Evolutionary conservation across 2,113 vertebrate species (phyloP).

Genomic region (Pampusana beccarii): DNA sequence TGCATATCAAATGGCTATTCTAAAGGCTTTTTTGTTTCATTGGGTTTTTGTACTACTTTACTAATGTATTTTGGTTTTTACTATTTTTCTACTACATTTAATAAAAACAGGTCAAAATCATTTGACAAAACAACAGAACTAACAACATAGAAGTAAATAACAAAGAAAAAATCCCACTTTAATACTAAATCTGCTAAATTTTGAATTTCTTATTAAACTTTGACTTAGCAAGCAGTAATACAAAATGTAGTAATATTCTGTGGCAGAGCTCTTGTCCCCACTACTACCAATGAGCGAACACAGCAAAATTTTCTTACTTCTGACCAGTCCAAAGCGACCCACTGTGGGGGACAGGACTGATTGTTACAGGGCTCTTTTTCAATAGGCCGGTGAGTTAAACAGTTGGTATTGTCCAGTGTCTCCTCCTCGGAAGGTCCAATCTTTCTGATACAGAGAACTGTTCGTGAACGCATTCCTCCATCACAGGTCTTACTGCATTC

Average conservation of each 20-base stretch:
- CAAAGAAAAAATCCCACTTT: background rate
- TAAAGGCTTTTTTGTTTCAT: background rate
- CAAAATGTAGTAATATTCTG: background rate
- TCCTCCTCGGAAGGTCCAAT: constrained; percentile 92
- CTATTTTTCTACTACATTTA: background rate
- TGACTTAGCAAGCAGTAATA: background rate
- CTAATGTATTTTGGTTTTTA: background rate
- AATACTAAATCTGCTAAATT: background rate
- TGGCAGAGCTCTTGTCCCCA: background rate
- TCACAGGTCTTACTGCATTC: constrained; percentile 96
- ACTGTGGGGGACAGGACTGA: constrained; percentile 95
- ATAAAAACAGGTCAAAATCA: background rate
- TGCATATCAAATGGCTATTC: background rate
- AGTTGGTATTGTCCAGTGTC: constrained; percentile 88
- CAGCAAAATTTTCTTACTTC: constrained; percentile 81
- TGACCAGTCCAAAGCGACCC: constrained; percentile 97
- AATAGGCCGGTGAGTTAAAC: constrained; percentile 90
- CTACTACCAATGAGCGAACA: background rate
- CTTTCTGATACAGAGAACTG: constrained; percentile 92
- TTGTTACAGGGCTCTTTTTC: constrained; percentile 95
- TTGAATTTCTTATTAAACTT: background rate
- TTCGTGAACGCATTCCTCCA: constrained; percentile 87
- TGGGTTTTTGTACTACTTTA: background rate
- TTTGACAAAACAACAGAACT: background rate
- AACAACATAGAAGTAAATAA: background rate